phyloP scores from a whole-genome alignment of 1,140 invertebrate genomes.

The Sycobia sp. region DNA sequence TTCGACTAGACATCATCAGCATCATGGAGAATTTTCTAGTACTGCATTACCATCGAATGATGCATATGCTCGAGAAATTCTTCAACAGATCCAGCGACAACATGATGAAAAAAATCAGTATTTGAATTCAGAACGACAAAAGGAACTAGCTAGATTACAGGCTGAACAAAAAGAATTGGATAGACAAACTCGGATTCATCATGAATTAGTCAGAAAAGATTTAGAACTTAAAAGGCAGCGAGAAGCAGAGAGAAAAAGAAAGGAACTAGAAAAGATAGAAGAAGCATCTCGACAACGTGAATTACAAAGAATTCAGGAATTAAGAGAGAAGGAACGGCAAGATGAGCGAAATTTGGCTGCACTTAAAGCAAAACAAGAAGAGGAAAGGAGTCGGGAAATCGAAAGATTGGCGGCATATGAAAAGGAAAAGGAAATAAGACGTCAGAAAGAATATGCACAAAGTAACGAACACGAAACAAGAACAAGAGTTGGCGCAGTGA shows the following conservation, averaged over 20 bases:
- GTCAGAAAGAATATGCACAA: not conserved
- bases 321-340: slow-evolving; percentile 48
- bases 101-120: slow-evolving; percentile 52
- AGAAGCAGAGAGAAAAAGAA: slow-evolving; percentile 51
- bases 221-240: slow-evolving; percentile 50
- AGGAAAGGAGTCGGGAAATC: slow-evolving; percentile 40
- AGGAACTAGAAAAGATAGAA: slow-evolving; percentile 51
- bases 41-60: slow-evolving; percentile 43
- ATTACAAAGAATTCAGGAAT: slow-evolving; percentile 48
- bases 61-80: slow-evolving; percentile 54
- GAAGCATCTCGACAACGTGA: slow-evolving; percentile 50
- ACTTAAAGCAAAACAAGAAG: slow-evolving; percentile 44
- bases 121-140: slow-evolving; percentile 47
- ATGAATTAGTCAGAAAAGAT: slow-evolving; percentile 46
- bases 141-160: slow-evolving; percentile 49
- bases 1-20: slow-evolving; percentile 57
- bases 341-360: slow-evolving; percentile 44
- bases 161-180: slow-evolving; percentile 53
- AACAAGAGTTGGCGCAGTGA: slow-evolving; percentile 11
- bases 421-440: slow-evolving; percentile 26
- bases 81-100: slow-evolving; percentile 58
- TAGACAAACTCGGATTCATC: slow-evolving; percentile 48
- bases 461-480: slow-evolving; percentile 2
- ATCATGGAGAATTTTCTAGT: slow-evolving; percentile 47
- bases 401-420: slow-evolving; percentile 37